These are phyloP conservation scores for Tridacna gigas DNA, from an alignment of 2,888 invertebrate species.

Conservation along the genomic window DNA sequence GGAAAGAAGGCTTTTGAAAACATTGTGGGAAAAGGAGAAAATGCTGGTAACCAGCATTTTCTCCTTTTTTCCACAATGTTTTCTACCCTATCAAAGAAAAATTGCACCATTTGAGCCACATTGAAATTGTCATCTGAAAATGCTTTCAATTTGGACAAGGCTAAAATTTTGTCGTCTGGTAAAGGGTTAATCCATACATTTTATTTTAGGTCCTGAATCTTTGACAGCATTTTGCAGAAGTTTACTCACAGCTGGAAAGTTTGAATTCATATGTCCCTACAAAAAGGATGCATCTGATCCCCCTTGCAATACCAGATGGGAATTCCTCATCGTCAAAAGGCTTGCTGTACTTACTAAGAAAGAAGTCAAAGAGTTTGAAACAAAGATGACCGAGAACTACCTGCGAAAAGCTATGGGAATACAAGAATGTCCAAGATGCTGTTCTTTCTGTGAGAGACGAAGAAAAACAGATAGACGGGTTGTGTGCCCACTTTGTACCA, in stretches of 20 bases:
- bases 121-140: no score
- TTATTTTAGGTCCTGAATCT: constrained; percentile 63
- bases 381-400: constrained; percentile 63
- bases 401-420: constrained; percentile 59
- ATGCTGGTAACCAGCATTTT: no score
- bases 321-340: constrained; percentile 60
- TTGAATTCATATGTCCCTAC: constrained; percentile 65
- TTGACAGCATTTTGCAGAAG: constrained; percentile 66
- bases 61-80: no score
- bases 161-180: no score
- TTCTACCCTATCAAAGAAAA: no score
- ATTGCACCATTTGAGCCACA: no score
- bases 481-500: constrained; percentile 64
- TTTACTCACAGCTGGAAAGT: constrained; percentile 56
- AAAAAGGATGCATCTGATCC: constrained; percentile 30
- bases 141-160: no score
- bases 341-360: constrained; percentile 61
- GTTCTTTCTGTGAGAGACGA: constrained; percentile 52
- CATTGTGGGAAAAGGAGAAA: no score
- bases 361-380: constrained; percentile 66
- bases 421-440: constrained; percentile 66
- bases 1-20: no score
- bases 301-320: constrained; percentile 62
- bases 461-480: constrained; percentile 53
- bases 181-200: no score